These are phyloP conservation scores for Nipponacmea schrenckii DNA, from an alignment of 2,888 invertebrate genomes.

Conservation along the genomic window DNA sequence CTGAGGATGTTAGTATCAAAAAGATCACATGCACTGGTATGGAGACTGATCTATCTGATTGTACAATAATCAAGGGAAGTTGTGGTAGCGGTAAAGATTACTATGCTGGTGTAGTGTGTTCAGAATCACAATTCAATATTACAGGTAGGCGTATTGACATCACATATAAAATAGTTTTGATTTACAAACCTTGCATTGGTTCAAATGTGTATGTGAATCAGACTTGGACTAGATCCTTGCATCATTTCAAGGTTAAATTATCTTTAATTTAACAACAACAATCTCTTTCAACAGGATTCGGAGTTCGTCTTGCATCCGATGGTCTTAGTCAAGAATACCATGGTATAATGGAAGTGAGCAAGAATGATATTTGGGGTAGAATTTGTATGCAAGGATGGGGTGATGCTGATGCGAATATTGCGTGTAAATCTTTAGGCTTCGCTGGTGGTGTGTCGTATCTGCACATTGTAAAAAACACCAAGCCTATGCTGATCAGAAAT, in stretches of 20 bases:
- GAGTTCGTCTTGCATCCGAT: constrained; percentile 39
- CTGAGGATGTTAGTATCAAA: constrained; percentile 48
- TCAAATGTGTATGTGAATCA: too few relatives aligned
- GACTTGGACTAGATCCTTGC: neutral
- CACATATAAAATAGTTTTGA: neutral
- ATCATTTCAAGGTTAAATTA: too few relatives aligned
- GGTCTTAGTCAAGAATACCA: constrained; percentile 41
- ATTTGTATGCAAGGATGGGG: constrained; percentile 81
- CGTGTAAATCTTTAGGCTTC: constrained; percentile 46
- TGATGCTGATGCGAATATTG: constrained; percentile 76
- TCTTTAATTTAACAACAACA: neutral
- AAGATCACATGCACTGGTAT: constrained; percentile 67
- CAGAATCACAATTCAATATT: constrained; percentile 38
- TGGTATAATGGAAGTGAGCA: constrained; percentile 75
- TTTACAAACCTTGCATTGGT: neutral
- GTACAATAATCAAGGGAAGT: constrained; percentile 33
- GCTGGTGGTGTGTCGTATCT: constrained; percentile 55
- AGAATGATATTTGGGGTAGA: constrained; percentile 78
- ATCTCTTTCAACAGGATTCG: constrained; percentile 33
- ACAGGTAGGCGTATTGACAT: constrained; percentile 29
- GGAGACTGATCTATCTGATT: constrained; percentile 42
- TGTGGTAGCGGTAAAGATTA: constrained; percentile 34
- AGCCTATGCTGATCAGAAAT: constrained; percentile 48
- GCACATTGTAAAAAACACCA: constrained; percentile 55
- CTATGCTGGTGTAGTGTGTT: constrained; percentile 52